These are phyloP conservation scores for Gobio occitaniae DNA, from an alignment of 2,797 vertebrate species.

Conservation along the genomic window DNA sequence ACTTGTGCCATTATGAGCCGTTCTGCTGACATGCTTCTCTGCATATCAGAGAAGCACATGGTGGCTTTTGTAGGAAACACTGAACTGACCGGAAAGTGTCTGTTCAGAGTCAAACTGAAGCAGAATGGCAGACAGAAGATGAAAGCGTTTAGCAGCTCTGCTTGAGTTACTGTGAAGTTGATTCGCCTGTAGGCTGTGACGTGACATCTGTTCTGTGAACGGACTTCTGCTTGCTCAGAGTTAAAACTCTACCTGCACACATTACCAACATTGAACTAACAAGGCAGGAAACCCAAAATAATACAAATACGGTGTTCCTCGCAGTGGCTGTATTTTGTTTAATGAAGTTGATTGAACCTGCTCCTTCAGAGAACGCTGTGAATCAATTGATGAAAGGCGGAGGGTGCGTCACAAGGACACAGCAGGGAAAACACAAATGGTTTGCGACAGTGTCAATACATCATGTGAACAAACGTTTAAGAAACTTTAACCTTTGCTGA, in stretches of 20 bases:
- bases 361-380: neutral
- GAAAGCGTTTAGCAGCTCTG: neutral
- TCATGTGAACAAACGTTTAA: neutral
- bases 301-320: neutral
- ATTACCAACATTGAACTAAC: conserved; percentile 1
- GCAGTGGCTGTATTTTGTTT: neutral
- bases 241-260: neutral
- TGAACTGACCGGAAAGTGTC: neutral
- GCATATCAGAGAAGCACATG: neutral
- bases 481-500: neutral
- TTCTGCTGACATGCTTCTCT: neutral
- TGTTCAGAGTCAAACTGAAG: neutral
- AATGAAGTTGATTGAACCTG: neutral
- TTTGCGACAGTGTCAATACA: neutral
- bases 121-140: neutral
- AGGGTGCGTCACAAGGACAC: neutral
- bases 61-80: neutral
- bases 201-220: neutral
- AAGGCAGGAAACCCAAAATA: neutral
- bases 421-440: neutral
- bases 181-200: neutral
- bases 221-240: neutral
- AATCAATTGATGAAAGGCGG: neutral
- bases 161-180: neutral
- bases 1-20: conserved; percentile 30